Evolutionary conservation across 2,888 invertebrate genomes (phyloP), one percentile per base, ranked within the genome.

Genomic region (Acanthosepion lycidas): DNA sequence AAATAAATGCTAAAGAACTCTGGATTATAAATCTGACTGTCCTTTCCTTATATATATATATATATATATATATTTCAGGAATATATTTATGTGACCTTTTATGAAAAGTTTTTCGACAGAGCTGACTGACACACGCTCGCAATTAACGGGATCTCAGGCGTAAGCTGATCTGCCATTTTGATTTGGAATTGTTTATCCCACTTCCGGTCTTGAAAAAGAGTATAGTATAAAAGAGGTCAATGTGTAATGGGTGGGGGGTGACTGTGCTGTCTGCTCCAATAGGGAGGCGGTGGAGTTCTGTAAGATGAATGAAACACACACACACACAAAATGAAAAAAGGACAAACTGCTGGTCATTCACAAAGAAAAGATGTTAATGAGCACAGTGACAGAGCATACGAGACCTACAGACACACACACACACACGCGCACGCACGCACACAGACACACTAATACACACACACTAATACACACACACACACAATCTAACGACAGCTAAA

Each of bases 71-170:
- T 42, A 42, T 78, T 78, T 23, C 78, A n/a, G n/a, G 78, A 78
- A 78, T 78, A 12, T 12, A n/a, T n/a, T 33, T 78, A n/a, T n/a
- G 15, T 78, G 78, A 78, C 78, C 78, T 78, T 78, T 78, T 15
- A 15, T 78, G 4, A 78, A 78, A 12, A n/a, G 15, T 78, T 15
- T 12, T 78, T 78, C 78, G n/a, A 0, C 78, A 15, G n/a, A 18
- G n/a, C 78, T n/a, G n/a, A n/a, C 78, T 78, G 78, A 78, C 78
- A 78, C 78, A 33, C 78, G 78, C n/a, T n/a, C n/a, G 78, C 78
- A 78, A 78, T 78, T 78, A 78, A 78, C 78, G 0, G n/a, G 18
- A 78, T 78, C 78, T n/a, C 78, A n/a, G 78, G 78, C 78, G 78
- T 78, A 78, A 78, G 33, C 78, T 78, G 78, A 78, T 78, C 78